Conservation (phyloP, 2,113 vertebrate species). For the Eudyptes chrysolophus region DNA sequence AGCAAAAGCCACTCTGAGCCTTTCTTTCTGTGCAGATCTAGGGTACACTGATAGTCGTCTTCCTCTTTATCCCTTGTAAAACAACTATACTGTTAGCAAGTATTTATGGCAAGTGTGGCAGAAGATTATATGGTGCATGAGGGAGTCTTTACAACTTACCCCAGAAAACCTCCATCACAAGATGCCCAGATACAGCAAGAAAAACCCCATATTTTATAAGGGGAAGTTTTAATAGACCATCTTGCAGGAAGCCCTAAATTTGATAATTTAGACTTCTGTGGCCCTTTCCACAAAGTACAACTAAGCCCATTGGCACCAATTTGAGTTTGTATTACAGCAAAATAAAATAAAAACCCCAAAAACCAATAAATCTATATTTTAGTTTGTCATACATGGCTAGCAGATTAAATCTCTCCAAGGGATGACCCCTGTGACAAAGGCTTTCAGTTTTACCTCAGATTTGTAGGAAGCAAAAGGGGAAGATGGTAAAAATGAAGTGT, state of each 20-base stretch:
- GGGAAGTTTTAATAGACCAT: not conserved
- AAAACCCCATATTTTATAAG: fast-evolving
- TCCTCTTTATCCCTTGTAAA: not conserved
- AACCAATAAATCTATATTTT: not conserved
- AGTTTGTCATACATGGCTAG: not conserved
- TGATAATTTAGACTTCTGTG: not conserved
- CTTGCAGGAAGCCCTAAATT: not conserved
- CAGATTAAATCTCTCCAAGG: not conserved
- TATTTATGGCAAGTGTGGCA: not conserved
- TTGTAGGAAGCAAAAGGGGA: not conserved
- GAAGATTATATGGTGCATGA: fast-evolving
- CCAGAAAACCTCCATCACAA: not conserved
- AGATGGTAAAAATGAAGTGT: not conserved
- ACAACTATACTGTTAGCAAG: not conserved
- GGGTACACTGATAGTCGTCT: not conserved
- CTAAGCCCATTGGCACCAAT: not conserved
- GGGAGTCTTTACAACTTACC: not conserved
- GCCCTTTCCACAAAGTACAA: not conserved
- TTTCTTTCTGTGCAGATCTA: not conserved
- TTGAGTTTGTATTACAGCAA: not conserved
- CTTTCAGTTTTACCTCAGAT: not conserved
- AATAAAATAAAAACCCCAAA: not conserved
- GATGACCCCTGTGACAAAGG: not conserved
- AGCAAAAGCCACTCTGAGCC: not conserved
- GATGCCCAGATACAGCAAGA: not conserved